Conservation (phyloP, 1,140 invertebrate species). For the Wasmannia auropunctata region DNA sequence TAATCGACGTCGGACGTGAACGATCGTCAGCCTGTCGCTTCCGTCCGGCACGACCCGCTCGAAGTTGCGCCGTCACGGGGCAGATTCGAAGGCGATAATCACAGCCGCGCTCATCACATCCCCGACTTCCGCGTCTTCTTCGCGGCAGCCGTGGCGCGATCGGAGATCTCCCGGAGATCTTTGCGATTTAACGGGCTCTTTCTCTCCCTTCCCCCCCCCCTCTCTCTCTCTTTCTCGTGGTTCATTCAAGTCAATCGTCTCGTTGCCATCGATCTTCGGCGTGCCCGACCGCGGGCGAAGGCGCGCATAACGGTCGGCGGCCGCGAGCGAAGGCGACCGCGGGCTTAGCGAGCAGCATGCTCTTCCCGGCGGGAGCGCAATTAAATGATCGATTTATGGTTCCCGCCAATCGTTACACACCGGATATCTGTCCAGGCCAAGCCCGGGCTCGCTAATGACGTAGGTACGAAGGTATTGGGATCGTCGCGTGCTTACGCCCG, state of each 20-base stretch:
- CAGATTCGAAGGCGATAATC: conserved; percentile 42
- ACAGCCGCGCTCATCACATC: conserved; percentile 27
- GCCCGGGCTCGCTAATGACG: conserved; percentile 74
- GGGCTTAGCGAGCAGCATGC: conserved; percentile 64
- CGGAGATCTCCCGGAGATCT: conserved; percentile 45
- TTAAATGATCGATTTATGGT: conserved; percentile 82
- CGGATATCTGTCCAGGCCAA: conserved; percentile 68
- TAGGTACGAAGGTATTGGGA: conserved; percentile 42
- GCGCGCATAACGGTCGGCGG: conserved; percentile 56
- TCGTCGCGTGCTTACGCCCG: conserved; percentile 50
- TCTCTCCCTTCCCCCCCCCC: too few species aligned
- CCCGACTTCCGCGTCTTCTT: conserved; percentile 66
- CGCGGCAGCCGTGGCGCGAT: conserved; percentile 46
- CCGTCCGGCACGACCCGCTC: neutral
- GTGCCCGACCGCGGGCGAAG: conserved; percentile 28
- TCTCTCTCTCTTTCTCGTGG: too few species aligned
- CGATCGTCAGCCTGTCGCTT: conserved; percentile 9
- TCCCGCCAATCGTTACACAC: conserved; percentile 76
- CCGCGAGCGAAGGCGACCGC: conserved; percentile 37
- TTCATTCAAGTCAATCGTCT: conserved; percentile 64
- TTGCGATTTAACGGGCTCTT: conserved; percentile 49
- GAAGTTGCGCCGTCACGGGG: conserved; percentile 12
- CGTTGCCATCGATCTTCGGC: conserved; percentile 64
- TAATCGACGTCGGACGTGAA: neutral
- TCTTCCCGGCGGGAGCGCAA: conserved; percentile 73